Base-by-base conservation (phyloP, 2,888 invertebrate genomes). In the Resseliella maxima region DNA sequence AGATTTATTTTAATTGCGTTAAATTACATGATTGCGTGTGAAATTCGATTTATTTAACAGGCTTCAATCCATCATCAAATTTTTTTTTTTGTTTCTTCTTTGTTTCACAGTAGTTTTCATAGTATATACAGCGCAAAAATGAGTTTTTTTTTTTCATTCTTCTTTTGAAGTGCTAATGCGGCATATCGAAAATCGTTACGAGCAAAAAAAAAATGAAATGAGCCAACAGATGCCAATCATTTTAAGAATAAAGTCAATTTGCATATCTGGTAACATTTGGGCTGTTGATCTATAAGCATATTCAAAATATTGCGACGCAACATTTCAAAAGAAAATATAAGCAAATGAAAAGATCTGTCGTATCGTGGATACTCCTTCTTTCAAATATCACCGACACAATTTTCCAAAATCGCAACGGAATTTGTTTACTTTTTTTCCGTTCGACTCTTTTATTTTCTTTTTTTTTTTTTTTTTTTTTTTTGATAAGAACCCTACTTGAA, bases 1-100 rank as follows among this genome's bases (percentile, higher is more conserved):
- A 31, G 72, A 72, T 72, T 72, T 72, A 31, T 31, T 72, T 72
- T 72, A 72, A 72, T 72, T 72, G 72, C 72, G 72, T 27, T 72
- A 72, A 72, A 72, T 72, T 72, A 72, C 72, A 72, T 72, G 72
- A 72, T 72, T 72, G 72, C 72, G 72, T 72, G 72, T 72, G 72
- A 72, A 72, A 72, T 72, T 72, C 31, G 72, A 72, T 72, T n/a
- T 72, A 72, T 72, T 72, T 72, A 72, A 24, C 27, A 2, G 27
- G 72, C 59, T 59, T 12, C 72, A 72, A 72, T 31, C 31, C 72
- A 72, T 72, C 72, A 72, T 72, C 72, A 72, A 72, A 72, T 12
- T 15, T 31, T 24, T 24, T 18, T 18, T 18, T 12, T 12, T 15
- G 5, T 24, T 24, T 18, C 2, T 18, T 12, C 15, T 50, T 59